phyloP scores from a whole-genome alignment of 1,140 invertebrate species.

The Tetramorium simillimum region DNA sequence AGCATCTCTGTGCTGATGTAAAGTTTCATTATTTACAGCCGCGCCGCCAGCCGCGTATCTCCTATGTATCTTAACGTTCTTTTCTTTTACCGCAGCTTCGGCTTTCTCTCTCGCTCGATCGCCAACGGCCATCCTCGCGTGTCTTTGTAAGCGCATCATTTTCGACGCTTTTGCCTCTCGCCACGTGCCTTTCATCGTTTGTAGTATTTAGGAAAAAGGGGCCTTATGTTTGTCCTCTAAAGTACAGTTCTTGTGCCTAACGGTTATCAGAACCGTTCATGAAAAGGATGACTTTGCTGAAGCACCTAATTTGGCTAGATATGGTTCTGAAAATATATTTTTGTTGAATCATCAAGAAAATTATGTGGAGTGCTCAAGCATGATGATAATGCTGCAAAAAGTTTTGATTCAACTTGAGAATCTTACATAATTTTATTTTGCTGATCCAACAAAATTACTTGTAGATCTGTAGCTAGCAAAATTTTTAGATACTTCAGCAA shows the following conservation, averaged over 20 bases:
- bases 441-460: too few relatives aligned
- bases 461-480: too few relatives aligned
- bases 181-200: neutral
- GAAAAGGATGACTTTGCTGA: too few relatives aligned
- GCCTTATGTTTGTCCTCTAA: neutral
- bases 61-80: slow-evolving; percentile 51
- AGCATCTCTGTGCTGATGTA: slow-evolving; percentile 70
- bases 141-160: slow-evolving; percentile 1
- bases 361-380: too few relatives aligned
- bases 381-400: too few relatives aligned
- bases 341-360: neutral
- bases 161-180: slow-evolving; percentile 1
- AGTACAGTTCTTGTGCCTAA: too few relatives aligned
- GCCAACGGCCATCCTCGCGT: neutral
- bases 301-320: neutral
- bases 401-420: too few relatives aligned
- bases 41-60: slow-evolving; percentile 45
- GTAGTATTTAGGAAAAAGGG: neutral
- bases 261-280: neutral
- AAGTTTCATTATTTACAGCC: slow-evolving; percentile 73
- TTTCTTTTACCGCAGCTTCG: neutral
- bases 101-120: slow-evolving; percentile 27
- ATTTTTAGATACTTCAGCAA: too few relatives aligned
- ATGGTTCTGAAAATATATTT: neutral
- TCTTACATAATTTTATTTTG: too few relatives aligned